These are phyloP conservation scores for Denticeps clupeoides DNA, from an alignment of 2,797 vertebrate genomes.

Conservation along the genomic window DNA sequence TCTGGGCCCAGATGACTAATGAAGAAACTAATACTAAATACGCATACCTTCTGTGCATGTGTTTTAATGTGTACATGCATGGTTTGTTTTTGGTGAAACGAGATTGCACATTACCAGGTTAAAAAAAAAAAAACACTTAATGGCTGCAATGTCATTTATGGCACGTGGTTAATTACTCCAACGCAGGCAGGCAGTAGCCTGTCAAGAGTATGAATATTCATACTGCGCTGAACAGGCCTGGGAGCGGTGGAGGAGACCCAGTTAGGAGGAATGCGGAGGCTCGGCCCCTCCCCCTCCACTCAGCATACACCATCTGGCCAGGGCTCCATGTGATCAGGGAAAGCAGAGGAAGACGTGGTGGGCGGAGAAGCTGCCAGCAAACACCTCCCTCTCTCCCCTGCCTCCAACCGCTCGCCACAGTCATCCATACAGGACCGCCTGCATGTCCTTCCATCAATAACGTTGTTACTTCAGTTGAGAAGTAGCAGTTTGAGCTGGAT, in stretches of 20 bases:
- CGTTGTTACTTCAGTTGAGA: too few species aligned
- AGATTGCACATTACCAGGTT: too few species aligned
- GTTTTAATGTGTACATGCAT: too few species aligned
- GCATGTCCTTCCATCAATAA: too few species aligned
- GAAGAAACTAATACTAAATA: too few species aligned
- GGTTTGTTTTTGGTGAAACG: too few species aligned
- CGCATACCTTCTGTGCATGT: too few species aligned
- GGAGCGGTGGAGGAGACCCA: conserved; percentile 15
- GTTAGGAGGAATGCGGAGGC: conserved; percentile 16
- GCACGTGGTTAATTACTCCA: neutral
- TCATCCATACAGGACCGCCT: too few species aligned
- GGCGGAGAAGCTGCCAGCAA: neutral
- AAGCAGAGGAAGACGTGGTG: conserved; percentile 1
- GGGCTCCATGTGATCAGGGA: conserved; percentile 14
- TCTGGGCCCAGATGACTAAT: too few species aligned
- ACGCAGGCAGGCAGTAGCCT: neutral
- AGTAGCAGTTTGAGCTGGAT: too few species aligned
- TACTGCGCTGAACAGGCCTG: conserved; percentile 14
- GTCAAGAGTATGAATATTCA: conserved; percentile 12
- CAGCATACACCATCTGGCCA: conserved; percentile 27
- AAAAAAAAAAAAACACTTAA: neutral
- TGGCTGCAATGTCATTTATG: neutral
- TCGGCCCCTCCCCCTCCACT: conserved; percentile 3
- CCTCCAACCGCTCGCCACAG: too few species aligned
- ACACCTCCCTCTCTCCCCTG: too few species aligned